Conservation (phyloP, 1,140 invertebrate genomes). For the Ceratitis capitata region DNA sequence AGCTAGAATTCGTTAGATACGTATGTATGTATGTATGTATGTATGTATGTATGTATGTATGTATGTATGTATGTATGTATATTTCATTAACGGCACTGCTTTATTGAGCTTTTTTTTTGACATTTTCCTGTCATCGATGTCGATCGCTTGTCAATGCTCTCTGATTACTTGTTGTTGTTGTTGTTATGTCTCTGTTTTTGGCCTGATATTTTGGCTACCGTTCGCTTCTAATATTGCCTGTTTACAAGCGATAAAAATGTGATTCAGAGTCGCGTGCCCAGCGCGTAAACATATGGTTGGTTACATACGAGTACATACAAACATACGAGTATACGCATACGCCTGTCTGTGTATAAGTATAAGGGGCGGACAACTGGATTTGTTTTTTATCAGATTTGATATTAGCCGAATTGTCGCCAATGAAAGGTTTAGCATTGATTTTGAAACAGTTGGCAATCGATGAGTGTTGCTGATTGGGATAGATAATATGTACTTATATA, state of each 20-base stretch:
- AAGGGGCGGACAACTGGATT: too few species aligned
- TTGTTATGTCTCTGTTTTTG: neutral
- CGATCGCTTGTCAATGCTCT: conserved; percentile 31
- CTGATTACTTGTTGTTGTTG: conserved; percentile 23
- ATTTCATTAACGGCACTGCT: neutral
- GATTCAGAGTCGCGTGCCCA: neutral
- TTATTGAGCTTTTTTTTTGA: neutral
- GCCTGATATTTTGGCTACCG: neutral
- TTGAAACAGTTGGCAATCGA: neutral
- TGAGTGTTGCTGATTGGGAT: neutral
- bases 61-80: too few species aligned
- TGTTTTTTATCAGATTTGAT: neutral
- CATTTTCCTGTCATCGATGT: conserved; percentile 29
- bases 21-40: too few species aligned
- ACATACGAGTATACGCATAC: neutral
- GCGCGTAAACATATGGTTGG: neutral
- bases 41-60: too few species aligned
- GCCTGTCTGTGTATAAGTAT: neutral
- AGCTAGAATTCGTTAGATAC: neutral
- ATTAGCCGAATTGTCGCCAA: neutral
- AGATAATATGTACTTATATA: too few species aligned
- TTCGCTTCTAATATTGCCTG: conserved; percentile 19
- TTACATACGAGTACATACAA: neutral
- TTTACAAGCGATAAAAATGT: conserved; percentile 39
- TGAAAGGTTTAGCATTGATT: neutral